Conservation (phyloP, 2,797 vertebrate genomes). For the Sphenopsis melanotis region DNA sequence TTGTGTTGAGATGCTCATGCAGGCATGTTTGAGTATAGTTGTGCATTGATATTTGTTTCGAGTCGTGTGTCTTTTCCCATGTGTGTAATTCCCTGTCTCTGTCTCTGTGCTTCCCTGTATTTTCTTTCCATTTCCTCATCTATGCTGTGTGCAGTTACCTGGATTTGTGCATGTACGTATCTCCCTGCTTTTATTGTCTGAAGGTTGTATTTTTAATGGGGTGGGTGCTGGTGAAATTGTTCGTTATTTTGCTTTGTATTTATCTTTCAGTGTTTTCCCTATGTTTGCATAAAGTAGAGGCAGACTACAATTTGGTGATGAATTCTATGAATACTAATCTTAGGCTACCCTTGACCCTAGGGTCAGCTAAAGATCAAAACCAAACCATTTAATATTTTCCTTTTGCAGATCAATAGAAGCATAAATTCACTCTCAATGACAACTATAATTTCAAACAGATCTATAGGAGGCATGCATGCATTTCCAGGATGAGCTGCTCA, state of each 20-base stretch:
- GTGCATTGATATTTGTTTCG: conserved; percentile 4
- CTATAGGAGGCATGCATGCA: conserved; percentile 88
- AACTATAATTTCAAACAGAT: conserved; percentile 99
- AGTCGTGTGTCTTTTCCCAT: conserved; percentile 16
- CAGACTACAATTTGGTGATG: conserved; percentile 83
- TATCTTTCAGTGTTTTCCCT: conserved; percentile 67
- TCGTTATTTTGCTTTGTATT: conserved; percentile 71
- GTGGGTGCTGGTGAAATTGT: conserved; percentile 41
- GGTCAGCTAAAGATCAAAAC: conserved; percentile 96
- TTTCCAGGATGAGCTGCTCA: conserved; percentile 78
- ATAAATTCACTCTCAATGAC: conserved; percentile 99
- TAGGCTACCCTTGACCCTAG: conserved; percentile 96
- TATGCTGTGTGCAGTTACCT: conserved; percentile 35
- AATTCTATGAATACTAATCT: conserved; percentile 98
- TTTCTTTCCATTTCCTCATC: neutral
- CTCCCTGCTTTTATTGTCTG: neutral
- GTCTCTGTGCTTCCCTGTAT: neutral
- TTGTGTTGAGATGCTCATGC: neutral
- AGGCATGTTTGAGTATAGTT: neutral
- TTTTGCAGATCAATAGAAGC: conserved; percentile 95
- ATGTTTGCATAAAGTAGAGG: conserved; percentile 88
- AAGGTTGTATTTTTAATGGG: neutral
- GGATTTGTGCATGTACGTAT: conserved; percentile 22
- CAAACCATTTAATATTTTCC: conserved; percentile 99
- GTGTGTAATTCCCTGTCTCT: conserved; percentile 38